Conservation (phyloP, 2,888 invertebrate species). For the Cyclophora albipunctata region DNA sequence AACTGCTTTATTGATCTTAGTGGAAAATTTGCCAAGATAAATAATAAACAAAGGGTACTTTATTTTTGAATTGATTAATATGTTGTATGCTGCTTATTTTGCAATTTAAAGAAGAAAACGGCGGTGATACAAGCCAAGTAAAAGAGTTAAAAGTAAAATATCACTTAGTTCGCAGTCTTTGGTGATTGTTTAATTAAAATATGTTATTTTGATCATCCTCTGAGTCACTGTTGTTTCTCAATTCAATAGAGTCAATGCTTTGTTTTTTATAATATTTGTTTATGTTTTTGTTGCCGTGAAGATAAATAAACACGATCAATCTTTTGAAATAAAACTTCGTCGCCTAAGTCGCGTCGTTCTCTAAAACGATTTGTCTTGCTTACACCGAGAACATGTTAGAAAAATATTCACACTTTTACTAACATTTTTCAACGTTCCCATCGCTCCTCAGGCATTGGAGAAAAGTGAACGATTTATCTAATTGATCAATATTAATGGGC, state of each 20-base stretch:
- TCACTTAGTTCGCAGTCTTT: too few species aligned
- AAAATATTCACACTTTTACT: conserved; percentile 21
- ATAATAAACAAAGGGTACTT: too few species aligned
- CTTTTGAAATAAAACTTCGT: conserved; percentile 27
- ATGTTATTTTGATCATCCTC: too few species aligned
- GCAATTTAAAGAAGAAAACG: too few species aligned
- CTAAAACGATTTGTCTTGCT: conserved; percentile 31
- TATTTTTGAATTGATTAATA: too few species aligned
- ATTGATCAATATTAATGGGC: conserved; percentile 10
- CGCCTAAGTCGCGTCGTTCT: conserved; percentile 13
- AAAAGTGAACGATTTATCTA: conserved; percentile 7
- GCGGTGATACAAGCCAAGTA: too few species aligned
- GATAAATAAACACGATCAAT: conserved; percentile 29
- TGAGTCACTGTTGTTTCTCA: background rate
- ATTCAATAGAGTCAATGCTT: background rate
- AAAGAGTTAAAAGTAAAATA: too few species aligned
- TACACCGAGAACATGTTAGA: conserved; percentile 24
- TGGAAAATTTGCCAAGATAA: too few species aligned
- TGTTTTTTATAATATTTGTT: conserved; percentile 4
- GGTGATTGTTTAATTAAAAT: too few species aligned
- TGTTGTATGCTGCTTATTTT: too few species aligned
- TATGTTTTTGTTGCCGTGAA: conserved; percentile 16
- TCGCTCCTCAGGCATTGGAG: conserved; percentile 8
- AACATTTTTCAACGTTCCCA: conserved; percentile 24
- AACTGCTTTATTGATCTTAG: too few species aligned